Percentiles rank a stretch among this genome's conserved stretches.
phyloP scores from a whole-genome alignment of 2,797 vertebrate genomes.

The Hozukius guyotensis region DNA sequence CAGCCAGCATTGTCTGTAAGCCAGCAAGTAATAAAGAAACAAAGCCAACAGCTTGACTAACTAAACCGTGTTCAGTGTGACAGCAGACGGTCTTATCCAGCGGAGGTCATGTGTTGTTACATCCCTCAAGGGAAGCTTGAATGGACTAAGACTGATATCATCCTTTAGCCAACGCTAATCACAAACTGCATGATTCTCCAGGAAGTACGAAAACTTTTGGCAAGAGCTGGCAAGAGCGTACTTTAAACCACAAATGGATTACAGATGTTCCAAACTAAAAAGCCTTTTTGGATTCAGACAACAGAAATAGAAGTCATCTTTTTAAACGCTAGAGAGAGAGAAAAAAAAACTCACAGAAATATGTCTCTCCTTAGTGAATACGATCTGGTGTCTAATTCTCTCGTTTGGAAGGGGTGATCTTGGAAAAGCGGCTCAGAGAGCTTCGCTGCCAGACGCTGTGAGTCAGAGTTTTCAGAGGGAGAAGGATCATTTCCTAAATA shows the following conservation, averaged over 20 bases:
- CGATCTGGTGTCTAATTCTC: slow-evolving; percentile 63
- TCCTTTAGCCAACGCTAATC: slow-evolving; percentile 68
- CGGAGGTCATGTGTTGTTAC: slow-evolving; percentile 51
- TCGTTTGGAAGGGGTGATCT: slow-evolving; percentile 56
- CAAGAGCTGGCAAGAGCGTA: slow-evolving; percentile 57
- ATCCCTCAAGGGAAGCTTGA: slow-evolving; percentile 52
- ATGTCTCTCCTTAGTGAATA: slow-evolving; percentile 54
- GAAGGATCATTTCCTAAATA: slow-evolving; percentile 61
- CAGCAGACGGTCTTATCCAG: slow-evolving; percentile 52
- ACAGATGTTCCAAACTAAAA: slow-evolving; percentile 75
- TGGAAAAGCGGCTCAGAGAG: slow-evolving; percentile 50
- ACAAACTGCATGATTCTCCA: slow-evolving; percentile 69
- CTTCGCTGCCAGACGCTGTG: slow-evolving; percentile 50
- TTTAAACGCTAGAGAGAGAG: slow-evolving; percentile 16
- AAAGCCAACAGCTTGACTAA: slow-evolving; percentile 51
- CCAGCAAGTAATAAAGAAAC: slow-evolving; percentile 58
- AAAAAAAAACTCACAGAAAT: slow-evolving; percentile 45
- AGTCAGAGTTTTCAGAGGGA: slow-evolving; percentile 68
- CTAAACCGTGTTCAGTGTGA: slow-evolving; percentile 54
- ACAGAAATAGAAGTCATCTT: slow-evolving; percentile 65
- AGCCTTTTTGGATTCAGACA: slow-evolving; percentile 72
- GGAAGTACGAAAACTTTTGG: slow-evolving; percentile 74
- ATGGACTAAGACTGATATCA: slow-evolving; percentile 60
- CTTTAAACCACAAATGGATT: slow-evolving; percentile 77
- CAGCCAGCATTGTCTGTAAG: slow-evolving; percentile 58